Base-by-base conservation (phyloP, 2,888 invertebrate species). In the Acheta domesticus region DNA sequence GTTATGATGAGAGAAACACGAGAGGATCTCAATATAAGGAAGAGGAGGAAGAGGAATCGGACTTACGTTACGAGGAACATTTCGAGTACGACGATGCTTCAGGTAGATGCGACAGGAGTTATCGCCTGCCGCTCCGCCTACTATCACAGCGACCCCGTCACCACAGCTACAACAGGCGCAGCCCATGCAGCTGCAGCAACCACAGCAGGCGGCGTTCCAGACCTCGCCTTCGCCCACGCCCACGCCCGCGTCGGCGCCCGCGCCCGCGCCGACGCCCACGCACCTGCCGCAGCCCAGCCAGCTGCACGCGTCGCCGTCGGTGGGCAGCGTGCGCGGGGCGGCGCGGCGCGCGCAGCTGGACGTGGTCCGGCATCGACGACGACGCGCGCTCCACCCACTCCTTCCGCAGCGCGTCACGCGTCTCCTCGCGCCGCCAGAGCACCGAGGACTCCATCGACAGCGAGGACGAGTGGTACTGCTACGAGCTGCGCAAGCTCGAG, bases 401-500 rank as follows among this genome's bases (percentile, higher is more conserved):
- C 0, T 95, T 94, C 90, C 90, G 96, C 83, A 96, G 96, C 84
- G 93, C 94, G 0, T 96, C 96, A 0, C 89, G 94, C 83, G 93
- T 94, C 1, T 96, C 96, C 2, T 96, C 96, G 0, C 89, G 96
- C 83, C 90, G 96, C 78, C 96, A 96, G 87, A 96, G 96, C 85
- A 96, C 96, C 0, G 96, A 96, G 87, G 96, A 96, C 84, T 95
- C 95, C 84, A 96, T 96, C 80, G 96, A 96, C 86, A 95, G 95
- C 48, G 96, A 96, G 87, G 96, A 96, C 85, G 96, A 96, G 86
- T 96, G 96, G 93, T 96, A 96, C 84, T 94, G 95, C 84, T 96
- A 96, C 85, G 96, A 96, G 85, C 86, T 96, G 80, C 89, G 94
- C 79, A 95, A 96, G 86, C 87, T 96, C 62, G 95, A 96, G 87